Percentiles rank a stretch among this genome's conserved stretches.
Evolutionary conservation across 2,113 vertebrate genomes (phyloP).

Genomic region (Thermophis baileyi): DNA sequence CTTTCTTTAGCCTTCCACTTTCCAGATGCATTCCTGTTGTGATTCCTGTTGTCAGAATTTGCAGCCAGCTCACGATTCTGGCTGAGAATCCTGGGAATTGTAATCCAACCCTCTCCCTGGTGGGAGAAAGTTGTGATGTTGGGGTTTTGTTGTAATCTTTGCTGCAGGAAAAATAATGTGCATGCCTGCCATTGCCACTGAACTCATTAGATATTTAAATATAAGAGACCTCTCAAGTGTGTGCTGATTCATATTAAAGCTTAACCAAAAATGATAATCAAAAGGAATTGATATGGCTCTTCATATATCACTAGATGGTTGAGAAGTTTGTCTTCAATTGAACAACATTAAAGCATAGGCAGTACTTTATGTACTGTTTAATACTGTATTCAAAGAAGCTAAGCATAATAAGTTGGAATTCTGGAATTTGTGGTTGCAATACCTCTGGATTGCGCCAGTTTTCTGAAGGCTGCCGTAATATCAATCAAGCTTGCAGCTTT

Average conservation of each 20-base stretch:
- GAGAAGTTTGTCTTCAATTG: neutral
- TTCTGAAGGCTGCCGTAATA: neutral
- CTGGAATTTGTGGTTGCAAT: neutral
- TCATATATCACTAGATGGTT: neutral
- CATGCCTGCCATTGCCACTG: neutral
- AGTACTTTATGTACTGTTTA: neutral
- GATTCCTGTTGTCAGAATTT: neutral
- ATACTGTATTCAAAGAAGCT: neutral
- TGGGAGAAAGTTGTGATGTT: neutral
- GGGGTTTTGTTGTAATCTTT: neutral
- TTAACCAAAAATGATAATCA: neutral
- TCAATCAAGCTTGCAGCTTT: neutral
- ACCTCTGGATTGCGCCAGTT: neutral
- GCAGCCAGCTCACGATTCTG: neutral
- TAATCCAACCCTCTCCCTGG: neutral
- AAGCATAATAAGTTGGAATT: neutral
- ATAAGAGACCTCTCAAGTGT: neutral
- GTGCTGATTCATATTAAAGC: neutral
- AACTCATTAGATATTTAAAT: neutral
- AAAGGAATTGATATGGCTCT: neutral
- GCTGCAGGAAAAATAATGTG: neutral
- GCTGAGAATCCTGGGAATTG: neutral
- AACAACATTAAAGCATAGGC: neutral
- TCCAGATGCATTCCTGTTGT: neutral
- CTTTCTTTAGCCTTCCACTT: neutral